Percentiles rank a stretch among this genome's conserved stretches.
Evolutionary conservation across 2,888 invertebrate species (phyloP).

Genomic region (Buathra laborator): DNA sequence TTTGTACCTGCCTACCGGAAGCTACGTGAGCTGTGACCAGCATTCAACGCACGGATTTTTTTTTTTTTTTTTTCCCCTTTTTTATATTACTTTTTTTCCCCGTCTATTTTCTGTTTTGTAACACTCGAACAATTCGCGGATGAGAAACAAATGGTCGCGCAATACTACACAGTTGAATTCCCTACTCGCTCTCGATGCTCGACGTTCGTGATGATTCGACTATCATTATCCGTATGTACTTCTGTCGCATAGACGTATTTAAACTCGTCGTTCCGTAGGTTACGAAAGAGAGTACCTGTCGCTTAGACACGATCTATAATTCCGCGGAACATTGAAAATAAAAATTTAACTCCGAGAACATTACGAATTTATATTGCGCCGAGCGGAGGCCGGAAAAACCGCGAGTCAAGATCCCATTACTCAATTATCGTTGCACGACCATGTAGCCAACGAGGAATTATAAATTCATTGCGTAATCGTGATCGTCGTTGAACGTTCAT

Average conservation of each 20-base stretch:
- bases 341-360: too few species aligned
- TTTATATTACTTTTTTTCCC: slow-evolving; percentile 30
- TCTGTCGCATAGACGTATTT: neutral
- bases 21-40: slow-evolving; percentile 44
- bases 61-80: slow-evolving; percentile 7
- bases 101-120: too few species aligned
- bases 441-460: neutral
- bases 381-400: neutral
- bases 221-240: neutral
- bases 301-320: neutral
- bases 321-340: too few species aligned
- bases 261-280: neutral
- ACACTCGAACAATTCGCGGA: slow-evolving; percentile 39
- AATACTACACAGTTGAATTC: neutral
- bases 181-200: neutral
- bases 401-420: neutral
- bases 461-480: slow-evolving; percentile 16
- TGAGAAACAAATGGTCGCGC: slow-evolving; percentile 31
- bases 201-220: neutral
- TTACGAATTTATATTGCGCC: too few species aligned
- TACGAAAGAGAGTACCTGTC: slow-evolving; percentile 3
- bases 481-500: slow-evolving; percentile 10
- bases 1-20: slow-evolving; percentile 10
- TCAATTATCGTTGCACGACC: slow-evolving; percentile 1
- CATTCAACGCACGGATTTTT: slow-evolving; percentile 49